These are phyloP conservation scores for Siphamia tubifer DNA, from an alignment of 2,113 vertebrate species.

Conservation along the genomic window DNA sequence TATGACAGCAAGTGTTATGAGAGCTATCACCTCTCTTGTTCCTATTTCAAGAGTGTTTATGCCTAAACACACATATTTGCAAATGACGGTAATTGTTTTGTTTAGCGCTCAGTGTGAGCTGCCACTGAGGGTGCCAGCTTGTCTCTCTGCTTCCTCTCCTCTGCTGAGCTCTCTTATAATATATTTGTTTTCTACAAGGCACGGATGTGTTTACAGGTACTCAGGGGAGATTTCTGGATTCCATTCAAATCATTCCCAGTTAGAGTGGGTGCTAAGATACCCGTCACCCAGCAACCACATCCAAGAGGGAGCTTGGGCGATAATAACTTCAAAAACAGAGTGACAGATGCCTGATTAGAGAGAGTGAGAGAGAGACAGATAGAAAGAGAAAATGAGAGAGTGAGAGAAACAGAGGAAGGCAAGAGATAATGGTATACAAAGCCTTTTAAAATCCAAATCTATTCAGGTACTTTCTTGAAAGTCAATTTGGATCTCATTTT, in stretches of 20 bases:
- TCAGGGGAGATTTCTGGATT: slow-evolving; percentile 99
- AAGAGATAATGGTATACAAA: slow-evolving; percentile 82
- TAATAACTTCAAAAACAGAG: slow-evolving; percentile 99
- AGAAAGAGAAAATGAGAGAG: slow-evolving; percentile 85
- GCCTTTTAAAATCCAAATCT: slow-evolving; percentile 98
- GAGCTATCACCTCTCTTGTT: slow-evolving; percentile 59
- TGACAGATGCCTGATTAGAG: slow-evolving; percentile 99
- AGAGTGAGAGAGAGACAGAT: slow-evolving; percentile 91
- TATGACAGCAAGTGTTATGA: slow-evolving; percentile 43
- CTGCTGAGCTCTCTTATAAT: slow-evolving; percentile 78
- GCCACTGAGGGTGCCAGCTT: slow-evolving; percentile 80
- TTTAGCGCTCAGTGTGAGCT: slow-evolving; percentile 81
- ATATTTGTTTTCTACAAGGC: slow-evolving; percentile 99
- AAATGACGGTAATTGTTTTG: slow-evolving; percentile 81
- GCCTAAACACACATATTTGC: slow-evolving; percentile 79
- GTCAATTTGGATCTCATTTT: slow-evolving; percentile 90
- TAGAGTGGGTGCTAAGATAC: slow-evolving; percentile 99
- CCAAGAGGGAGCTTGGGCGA: slow-evolving; percentile 98
- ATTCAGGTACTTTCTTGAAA: slow-evolving; percentile 97
- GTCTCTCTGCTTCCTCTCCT: slow-evolving; percentile 72
- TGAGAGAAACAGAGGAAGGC: slow-evolving; percentile 70
- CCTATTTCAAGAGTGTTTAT: slow-evolving; percentile 68
- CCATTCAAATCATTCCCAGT: slow-evolving; percentile 99
- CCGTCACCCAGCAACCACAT: slow-evolving; percentile 99
- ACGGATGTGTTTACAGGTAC: slow-evolving; percentile 99